Evolutionary conservation across 2,797 vertebrate genomes (phyloP), one percentile per base, ranked within the genome.

Genomic region (Scolopax rusticola): DNA sequence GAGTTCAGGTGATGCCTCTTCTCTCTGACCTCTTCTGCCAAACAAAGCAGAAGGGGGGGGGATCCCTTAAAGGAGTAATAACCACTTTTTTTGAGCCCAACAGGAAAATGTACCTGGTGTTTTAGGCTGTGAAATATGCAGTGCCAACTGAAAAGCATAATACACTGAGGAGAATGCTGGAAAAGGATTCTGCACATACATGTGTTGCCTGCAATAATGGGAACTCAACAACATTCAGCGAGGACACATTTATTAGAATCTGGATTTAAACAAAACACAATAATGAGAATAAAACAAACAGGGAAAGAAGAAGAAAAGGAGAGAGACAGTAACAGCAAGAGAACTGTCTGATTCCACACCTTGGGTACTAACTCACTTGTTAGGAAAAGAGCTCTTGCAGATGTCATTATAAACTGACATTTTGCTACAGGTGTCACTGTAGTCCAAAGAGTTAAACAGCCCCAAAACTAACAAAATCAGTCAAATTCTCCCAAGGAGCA

Each of bases 1-100:
- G 33, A 87, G 80, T 69, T 95, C 90, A 97, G 95, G 90, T 96
- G 95, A 93, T 95, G 92, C 53, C 74, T 97, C 92, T 96, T 96
- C 94, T 93, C 84, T n/a, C 69, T 95, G 95, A 96, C 94, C 84
- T 93, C 74, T 94, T 93, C 90, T 57, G 33, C 57, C 50, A 68
- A 92, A 91, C 71, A 94, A 85, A 85, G 61, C 33, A 71, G 68
- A 60, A 88, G 68, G 76, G 45, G 90, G 69, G 88, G 45, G 61
- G 57, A 84, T 45, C 15, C 17, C 73, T 96, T 96, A 93, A 95
- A 96, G 90, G 33, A 87, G 8, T 36, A 88, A 90, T 12, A 87
- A 53, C 61, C 48, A 33, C 17, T 89, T 94, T 92, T 32, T 56
- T 24, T 67, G 12, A 78, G 33, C 19, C n/a, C 38, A 63, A 33